Base-by-base conservation (phyloP, 2,113 vertebrate species). In the Numenius arquata region DNA sequence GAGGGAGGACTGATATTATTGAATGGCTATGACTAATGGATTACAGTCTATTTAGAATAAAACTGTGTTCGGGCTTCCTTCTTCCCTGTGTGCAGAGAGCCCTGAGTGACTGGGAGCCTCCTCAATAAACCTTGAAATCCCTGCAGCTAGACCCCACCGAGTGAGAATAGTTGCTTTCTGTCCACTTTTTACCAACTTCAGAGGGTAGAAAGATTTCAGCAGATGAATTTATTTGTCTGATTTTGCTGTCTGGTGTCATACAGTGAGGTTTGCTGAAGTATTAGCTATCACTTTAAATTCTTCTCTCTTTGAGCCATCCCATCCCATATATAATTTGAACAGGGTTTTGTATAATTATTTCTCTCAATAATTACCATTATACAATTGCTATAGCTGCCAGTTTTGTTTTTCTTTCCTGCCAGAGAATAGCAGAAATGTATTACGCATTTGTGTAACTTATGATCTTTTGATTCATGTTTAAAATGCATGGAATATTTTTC, bases 401-500 rank as follows among this genome's bases (percentile, higher is more conserved):
- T 76, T 97, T 90, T 91, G 88, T 88, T 97, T 94, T 95, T 74
- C 71, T 93, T 83, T 82, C 67, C 82, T 93, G 78, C 66, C 78
- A 76, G 78, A 71, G 85, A 95, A 25, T 16, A 94, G 82, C 82
- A 93, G 91, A 94, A 95, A 79, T 66, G 75, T 73, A 77, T 96
- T 85, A 90, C 30, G 1, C 12, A 20, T 93, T 88, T 62, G 90
- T 91, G 58, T 93, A 96, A 94, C 93, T 97, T 93, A 79, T 5
- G 71, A 77, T 94, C 95, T 91, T 91, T 77, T 92, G 94, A 94
- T 88, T 77, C 75, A 6, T 88, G 85, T 89, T 97, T 97, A 94
- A 97, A 97, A 97, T 96, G 91, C 95, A 95, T 96, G 96, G 95
- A 97, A 96, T 96, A 97, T 96, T 97, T 97, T 96, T 96, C 96